phyloP scores from a whole-genome alignment of 2,113 vertebrate species.

The Cephalopterus ornatus region DNA sequence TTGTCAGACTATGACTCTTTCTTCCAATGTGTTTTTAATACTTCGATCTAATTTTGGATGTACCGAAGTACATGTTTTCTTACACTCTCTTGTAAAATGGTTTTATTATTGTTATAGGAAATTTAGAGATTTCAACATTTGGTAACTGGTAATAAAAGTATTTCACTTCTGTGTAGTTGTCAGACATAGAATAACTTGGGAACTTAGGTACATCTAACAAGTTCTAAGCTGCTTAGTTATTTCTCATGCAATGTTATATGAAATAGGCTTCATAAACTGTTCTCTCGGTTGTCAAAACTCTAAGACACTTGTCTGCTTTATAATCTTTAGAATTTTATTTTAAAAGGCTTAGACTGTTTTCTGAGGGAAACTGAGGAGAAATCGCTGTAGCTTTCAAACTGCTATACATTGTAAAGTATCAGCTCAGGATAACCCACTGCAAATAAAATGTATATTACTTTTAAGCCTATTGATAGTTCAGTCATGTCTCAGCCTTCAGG shows the following conservation, averaged over 20 bases:
- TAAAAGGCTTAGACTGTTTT: not conserved
- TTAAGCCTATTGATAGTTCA: not conserved
- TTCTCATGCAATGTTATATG: not conserved
- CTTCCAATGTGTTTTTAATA: not conserved
- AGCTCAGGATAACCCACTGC: not conserved
- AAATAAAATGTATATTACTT: not conserved
- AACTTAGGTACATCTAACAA: not conserved
- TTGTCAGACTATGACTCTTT: not conserved
- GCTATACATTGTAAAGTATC: not conserved
- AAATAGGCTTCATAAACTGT: not conserved
- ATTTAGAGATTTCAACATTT: not conserved
- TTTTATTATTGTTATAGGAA: not conserved
- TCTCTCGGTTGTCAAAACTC: not conserved
- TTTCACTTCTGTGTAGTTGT: not conserved
- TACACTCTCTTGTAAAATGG: not conserved
- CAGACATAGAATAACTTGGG: not conserved
- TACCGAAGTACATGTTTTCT: not conserved
- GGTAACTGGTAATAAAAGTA: not conserved
- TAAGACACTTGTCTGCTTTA: not conserved
- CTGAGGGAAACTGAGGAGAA: not conserved
- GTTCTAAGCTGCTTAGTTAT: not conserved
- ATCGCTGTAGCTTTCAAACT: not conserved
- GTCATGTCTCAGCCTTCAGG: not conserved
- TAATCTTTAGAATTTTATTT: not conserved
- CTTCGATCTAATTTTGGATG: not conserved